These are phyloP conservation scores for Brachionus koreanus DNA, from an alignment of 1,140 invertebrate genomes.

Conservation along the genomic window DNA sequence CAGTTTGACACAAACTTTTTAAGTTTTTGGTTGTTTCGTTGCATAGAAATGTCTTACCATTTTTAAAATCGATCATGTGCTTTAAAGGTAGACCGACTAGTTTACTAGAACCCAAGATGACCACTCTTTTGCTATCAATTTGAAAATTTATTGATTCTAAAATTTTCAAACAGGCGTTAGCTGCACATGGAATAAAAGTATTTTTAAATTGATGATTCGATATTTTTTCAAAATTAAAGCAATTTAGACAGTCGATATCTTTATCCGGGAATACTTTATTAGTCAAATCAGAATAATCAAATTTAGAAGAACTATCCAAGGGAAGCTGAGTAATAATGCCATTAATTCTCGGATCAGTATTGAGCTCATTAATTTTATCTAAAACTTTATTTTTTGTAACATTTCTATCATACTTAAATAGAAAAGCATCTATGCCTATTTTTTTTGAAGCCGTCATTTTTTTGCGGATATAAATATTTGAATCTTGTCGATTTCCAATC, in stretches of 20 bases:
- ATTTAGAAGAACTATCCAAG: slow-evolving; percentile 72
- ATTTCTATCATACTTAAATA: slow-evolving; percentile 66
- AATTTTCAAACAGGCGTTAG: slow-evolving; percentile 83
- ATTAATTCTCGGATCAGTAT: slow-evolving; percentile 76
- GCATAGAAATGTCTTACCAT: slow-evolving; percentile 92
- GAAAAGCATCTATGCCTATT: slow-evolving; percentile 79
- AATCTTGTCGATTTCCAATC: slow-evolving; percentile 90
- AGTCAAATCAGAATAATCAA: slow-evolving; percentile 79
- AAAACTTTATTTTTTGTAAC: slow-evolving; percentile 62
- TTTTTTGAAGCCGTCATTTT: slow-evolving; percentile 87
- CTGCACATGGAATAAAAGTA: slow-evolving; percentile 85
- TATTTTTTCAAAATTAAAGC: slow-evolving; percentile 77
- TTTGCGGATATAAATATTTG: slow-evolving; percentile 97
- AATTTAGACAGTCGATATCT: slow-evolving; percentile 94
- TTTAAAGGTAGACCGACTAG: slow-evolving; percentile 93
- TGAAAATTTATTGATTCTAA: slow-evolving; percentile 68
- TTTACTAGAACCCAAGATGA: slow-evolving; percentile 91
- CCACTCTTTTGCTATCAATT: slow-evolving; percentile 78
- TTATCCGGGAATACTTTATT: slow-evolving; percentile 78
- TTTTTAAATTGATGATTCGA: slow-evolving; percentile 68
- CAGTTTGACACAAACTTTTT: slow-evolving; percentile 64
- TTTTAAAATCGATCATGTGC: background rate
- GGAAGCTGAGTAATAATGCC: slow-evolving; percentile 94
- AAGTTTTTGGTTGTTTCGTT: slow-evolving; percentile 88
- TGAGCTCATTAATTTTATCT: slow-evolving; percentile 71